Percentiles rank a stretch among this genome's conserved stretches.
Conservation (phyloP, 2,113 vertebrate genomes). For the Xenopus laevis region DNA sequence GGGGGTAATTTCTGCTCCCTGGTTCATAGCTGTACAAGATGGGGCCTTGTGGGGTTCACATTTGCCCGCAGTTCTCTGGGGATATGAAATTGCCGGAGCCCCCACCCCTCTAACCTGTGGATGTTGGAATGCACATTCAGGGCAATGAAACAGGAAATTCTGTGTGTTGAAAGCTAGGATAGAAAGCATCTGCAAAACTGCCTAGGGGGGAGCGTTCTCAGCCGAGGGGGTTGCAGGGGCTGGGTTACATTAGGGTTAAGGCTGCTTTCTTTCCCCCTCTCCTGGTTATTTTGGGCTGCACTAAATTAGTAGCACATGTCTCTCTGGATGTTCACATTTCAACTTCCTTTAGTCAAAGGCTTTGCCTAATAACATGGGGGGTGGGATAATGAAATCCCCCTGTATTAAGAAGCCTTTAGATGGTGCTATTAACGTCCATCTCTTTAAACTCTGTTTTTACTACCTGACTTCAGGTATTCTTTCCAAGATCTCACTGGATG, state of each 20-base stretch:
- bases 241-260: constrained; percentile 47
- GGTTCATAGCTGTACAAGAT: background rate
- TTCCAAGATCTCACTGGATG: background rate
- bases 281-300: constrained; percentile 47
- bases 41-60: background rate
- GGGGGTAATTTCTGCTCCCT: constrained; percentile 1
- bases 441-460: constrained; percentile 12
- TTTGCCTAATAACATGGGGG: constrained; percentile 27
- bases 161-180: constrained; percentile 51
- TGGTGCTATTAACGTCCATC: constrained; percentile 20
- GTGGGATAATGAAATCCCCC: constrained; percentile 39
- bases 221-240: constrained; percentile 12
- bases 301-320: constrained; percentile 46
- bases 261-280: constrained; percentile 43
- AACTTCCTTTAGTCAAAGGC: constrained; percentile 45
- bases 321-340: constrained; percentile 42
- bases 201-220: constrained; percentile 32
- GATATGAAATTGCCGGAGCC: background rate
- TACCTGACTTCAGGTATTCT: constrained; percentile 8
- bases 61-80: constrained; percentile 11
- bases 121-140: constrained; percentile 50
- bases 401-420: constrained; percentile 28
- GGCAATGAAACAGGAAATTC: constrained; percentile 52
- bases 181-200: constrained; percentile 49
- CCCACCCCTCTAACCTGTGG: constrained; percentile 49